Conservation (phyloP, 2,888 invertebrate genomes). For the Tubulanus polymorphus region DNA sequence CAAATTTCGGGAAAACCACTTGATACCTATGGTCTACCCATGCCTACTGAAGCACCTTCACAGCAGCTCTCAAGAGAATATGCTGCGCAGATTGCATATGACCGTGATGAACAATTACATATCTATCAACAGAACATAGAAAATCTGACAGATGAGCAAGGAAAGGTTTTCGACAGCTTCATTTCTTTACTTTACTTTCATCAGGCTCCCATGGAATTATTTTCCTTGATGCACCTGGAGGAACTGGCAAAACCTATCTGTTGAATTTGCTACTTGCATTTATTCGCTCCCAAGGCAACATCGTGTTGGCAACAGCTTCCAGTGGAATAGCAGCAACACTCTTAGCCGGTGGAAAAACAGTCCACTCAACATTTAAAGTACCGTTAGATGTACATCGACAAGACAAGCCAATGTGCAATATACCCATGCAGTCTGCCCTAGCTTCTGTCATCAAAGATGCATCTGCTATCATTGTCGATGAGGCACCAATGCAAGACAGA, state of each 20-base stretch:
- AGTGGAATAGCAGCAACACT: constrained; percentile 56
- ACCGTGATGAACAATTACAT: too few species aligned
- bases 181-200: too few species aligned
- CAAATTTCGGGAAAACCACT: too few species aligned
- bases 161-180: background rate
- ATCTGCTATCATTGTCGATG: background rate
- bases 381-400: background rate
- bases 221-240: constrained; percentile 52
- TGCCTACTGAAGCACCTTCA: too few species aligned
- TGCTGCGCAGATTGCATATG: too few species aligned
- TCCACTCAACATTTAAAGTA: constrained; percentile 16
- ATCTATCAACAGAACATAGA: too few species aligned
- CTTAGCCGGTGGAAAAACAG: constrained; percentile 29
- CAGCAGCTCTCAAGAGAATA: too few species aligned
- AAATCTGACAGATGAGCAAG: background rate
- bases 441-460: background rate
- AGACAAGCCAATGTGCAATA: background rate
- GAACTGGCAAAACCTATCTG: constrained; percentile 53
- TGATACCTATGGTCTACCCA: too few species aligned
- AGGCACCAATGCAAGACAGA: background rate
- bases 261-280: constrained; percentile 46
- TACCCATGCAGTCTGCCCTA: background rate
- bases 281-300: constrained; percentile 36
- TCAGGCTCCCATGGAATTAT: too few species aligned
- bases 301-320: constrained; percentile 50